Percentiles rank a stretch among this genome's conserved stretches.
These are phyloP conservation scores for Mola mola DNA, from an alignment of 2,113 vertebrate genomes.

Conservation along the genomic window DNA sequence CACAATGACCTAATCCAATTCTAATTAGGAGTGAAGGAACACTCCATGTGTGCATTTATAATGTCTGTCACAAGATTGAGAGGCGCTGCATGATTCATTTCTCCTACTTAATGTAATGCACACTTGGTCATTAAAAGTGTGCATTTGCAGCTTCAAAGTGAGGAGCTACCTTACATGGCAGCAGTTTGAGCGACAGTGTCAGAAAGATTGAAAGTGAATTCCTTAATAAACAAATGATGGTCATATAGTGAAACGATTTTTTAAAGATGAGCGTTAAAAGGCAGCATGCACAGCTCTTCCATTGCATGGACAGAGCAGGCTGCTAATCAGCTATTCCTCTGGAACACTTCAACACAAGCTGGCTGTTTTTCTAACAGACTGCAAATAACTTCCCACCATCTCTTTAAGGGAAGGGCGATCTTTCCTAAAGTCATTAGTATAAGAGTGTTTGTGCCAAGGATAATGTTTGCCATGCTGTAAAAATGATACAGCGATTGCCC, in stretches of 20 bases:
- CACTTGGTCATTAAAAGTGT: constrained; percentile 1
- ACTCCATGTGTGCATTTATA: constrained; percentile 19
- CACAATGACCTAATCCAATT: constrained; percentile 11
- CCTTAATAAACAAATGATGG: no score
- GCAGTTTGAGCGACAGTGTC: no score
- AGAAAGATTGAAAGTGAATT: no score
- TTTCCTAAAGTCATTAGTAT: constrained; percentile 48
- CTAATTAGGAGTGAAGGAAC: constrained; percentile 23
- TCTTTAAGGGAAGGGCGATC: constrained; percentile 41
- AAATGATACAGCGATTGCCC: constrained; percentile 31
- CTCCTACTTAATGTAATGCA: constrained; percentile 14
- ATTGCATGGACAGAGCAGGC: not conserved
- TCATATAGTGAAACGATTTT: no score
- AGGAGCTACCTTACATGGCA: no score
- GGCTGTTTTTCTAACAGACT: constrained; percentile 52
- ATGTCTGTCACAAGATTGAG: constrained; percentile 2
- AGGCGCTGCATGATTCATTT: not conserved
- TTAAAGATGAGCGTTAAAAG: no score
- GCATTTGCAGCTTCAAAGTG: not conserved
- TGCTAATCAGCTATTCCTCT: constrained; percentile 44
- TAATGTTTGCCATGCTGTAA: constrained; percentile 32
- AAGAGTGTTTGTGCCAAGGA: constrained; percentile 25
- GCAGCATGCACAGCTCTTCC: no score
- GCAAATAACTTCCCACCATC: constrained; percentile 43
- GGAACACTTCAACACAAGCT: constrained; percentile 47